Evolutionary conservation across 2,113 vertebrate genomes (phyloP), one percentile per base, ranked within the genome.

Genomic region (Myrmecophaga tridactyla): DNA sequence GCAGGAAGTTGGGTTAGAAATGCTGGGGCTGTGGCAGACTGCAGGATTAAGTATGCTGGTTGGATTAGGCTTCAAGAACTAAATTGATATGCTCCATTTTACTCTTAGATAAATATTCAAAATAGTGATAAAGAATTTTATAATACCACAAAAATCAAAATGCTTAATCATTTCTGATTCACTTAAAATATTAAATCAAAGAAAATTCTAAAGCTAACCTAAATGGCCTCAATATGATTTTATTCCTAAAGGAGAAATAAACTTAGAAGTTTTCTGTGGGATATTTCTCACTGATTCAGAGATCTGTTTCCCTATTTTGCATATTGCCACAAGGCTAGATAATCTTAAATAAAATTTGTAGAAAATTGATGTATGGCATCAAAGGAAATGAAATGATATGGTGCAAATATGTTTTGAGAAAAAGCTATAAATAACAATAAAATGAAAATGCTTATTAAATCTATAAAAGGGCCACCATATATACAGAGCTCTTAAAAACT

Each of bases 331-430:
- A 25, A 86, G 31, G 34, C 75, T 82, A 70, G 73, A 84, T 86
- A 96, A 86, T 78, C 48, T 48, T 69, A 94, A 93, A 94, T 86
- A 86, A 81, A 82, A 92, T 39, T 77, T 69, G 60, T 94, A 90
- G 67, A 89, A 85, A 67, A 90, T 87, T 86, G 88, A 69, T 76
- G 88, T 92, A 81, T 21, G 21, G 46, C 20, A 75, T 86, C 60
- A 82, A 78, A 86, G 36, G 34, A 94, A 94, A 94, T 83, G 62
- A 78, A 69, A 48, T 51, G 46, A 56, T 56, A 20, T 56, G 23
- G 62, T 75, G n/a, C 78, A 83, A 89, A 75, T 78, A 12, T 91
- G 46, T 12, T 91, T 96, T 60, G 69, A 86, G 89, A 51, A 94
- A 86, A 92, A 80, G 23, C 62, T 90, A 60, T 94, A 77, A 87